phyloP scores from a whole-genome alignment of 2,797 vertebrate genomes.

The Eulemur albifrons region DNA sequence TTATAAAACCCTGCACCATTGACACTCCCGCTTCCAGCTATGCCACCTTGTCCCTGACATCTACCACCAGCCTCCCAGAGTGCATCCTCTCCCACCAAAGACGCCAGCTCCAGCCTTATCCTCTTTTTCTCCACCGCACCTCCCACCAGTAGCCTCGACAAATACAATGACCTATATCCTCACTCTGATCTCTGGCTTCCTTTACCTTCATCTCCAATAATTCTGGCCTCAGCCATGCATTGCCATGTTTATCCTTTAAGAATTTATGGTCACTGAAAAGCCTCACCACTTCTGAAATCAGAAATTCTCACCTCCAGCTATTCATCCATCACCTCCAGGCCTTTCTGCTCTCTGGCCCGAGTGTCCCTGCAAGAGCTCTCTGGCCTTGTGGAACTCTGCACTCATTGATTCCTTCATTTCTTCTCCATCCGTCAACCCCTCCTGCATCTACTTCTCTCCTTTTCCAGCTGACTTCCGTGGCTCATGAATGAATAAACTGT shows the following conservation, averaged over 20 bases:
- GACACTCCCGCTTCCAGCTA: background rate
- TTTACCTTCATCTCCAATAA: background rate
- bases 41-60: background rate
- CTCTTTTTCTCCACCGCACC: background rate
- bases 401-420: background rate
- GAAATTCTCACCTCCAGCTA: background rate
- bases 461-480: background rate
- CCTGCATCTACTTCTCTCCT: background rate
- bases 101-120: background rate
- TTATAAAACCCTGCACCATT: background rate
- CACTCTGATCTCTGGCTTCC: background rate
- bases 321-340: background rate
- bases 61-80: background rate
- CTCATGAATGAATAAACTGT: background rate
- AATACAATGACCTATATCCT: background rate
- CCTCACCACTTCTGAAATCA: background rate
- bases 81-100: background rate
- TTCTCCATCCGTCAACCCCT: background rate
- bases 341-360: no score
- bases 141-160: background rate
- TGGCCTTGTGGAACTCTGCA: background rate
- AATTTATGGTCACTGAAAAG: background rate
- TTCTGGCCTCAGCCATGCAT: background rate
- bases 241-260: background rate
- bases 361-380: background rate